phyloP scores from a whole-genome alignment of 2,113 vertebrate species.

The Monarcha castaneiventris region DNA sequence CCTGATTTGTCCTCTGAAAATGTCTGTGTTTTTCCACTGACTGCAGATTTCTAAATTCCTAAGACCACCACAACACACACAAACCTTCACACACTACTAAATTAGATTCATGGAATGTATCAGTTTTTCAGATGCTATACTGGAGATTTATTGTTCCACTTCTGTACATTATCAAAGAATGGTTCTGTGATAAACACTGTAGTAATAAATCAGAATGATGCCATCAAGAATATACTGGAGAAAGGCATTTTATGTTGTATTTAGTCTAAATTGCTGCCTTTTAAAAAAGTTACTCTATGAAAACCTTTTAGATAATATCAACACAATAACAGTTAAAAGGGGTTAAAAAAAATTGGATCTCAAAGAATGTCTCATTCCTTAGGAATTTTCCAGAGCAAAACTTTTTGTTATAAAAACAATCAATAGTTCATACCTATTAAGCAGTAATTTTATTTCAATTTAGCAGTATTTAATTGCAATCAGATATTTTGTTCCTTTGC shows the following conservation, averaged over 20 bases:
- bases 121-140: background rate
- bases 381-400: background rate
- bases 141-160: background rate
- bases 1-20: background rate
- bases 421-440: background rate
- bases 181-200: background rate
- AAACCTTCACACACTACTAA: background rate
- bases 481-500: background rate
- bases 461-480: background rate
- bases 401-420: background rate
- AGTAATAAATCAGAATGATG: background rate
- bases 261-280: background rate
- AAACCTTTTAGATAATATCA: background rate
- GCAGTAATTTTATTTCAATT: background rate
- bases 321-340: background rate
- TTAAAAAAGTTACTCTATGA: background rate
- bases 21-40: rapidly evolving
- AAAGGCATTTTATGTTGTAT: background rate
- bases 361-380: background rate
- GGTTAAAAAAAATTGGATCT: background rate
- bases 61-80: background rate
- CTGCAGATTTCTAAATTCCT: background rate
- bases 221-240: background rate
- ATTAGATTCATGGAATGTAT: background rate
- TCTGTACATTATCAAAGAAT: background rate